Conservation (phyloP, 35 echinoderm and acorn worm genomes). For the Acanthaster planci region DNA sequence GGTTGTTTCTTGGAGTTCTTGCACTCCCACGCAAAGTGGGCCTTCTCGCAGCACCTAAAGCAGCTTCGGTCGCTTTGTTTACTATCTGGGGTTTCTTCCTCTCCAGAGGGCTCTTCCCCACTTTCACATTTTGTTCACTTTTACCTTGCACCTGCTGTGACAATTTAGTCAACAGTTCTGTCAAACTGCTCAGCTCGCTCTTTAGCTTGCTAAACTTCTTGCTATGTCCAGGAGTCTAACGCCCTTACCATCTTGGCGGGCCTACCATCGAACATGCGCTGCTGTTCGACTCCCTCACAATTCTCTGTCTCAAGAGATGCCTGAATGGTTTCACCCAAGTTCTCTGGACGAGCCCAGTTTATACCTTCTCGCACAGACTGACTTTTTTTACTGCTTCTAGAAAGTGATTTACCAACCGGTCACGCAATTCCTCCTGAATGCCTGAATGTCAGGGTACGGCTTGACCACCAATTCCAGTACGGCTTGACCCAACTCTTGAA, state of each 20-base stretch:
- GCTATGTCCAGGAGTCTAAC: no score
- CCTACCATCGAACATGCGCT: background rate
- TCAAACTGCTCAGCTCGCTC: no score
- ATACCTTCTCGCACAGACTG: constrained; percentile 16
- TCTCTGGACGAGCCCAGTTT: constrained; percentile 22
- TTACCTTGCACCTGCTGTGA: no score
- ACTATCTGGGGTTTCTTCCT: background rate
- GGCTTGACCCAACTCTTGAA: constrained; percentile 44
- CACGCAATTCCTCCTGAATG: background rate
- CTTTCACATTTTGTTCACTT: no score
- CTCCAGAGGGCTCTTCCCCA: no score
- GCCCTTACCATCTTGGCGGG: background rate
- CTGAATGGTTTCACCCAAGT: constrained; percentile 1
- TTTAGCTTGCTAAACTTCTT: constrained; percentile 11
- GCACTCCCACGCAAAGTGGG: background rate
- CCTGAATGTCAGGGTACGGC: constrained; percentile 36
- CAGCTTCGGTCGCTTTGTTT: background rate
- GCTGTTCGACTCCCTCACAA: background rate
- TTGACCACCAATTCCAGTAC: constrained; percentile 20
- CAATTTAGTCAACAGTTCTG: no score
- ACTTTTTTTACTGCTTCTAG: constrained; percentile 30
- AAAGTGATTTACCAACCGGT: constrained; percentile 32
- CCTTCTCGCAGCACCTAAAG: background rate
- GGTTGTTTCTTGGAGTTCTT: background rate
- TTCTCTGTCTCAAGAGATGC: constrained; percentile 28